These are phyloP conservation scores for Xyrauchen texanus DNA, from an alignment of 2,113 vertebrate species.

Conservation along the genomic window DNA sequence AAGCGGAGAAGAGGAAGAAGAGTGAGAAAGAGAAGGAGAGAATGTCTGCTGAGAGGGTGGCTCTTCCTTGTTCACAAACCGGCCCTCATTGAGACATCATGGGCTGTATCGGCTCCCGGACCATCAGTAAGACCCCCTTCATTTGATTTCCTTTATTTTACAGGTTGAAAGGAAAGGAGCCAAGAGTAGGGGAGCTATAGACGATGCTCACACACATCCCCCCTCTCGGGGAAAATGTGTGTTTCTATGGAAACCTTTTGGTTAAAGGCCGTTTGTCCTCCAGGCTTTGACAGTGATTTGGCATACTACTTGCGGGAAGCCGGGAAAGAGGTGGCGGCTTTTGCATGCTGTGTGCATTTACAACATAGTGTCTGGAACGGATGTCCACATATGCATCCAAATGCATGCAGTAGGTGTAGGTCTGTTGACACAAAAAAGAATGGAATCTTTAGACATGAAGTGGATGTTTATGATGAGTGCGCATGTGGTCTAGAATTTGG, in stretches of 20 bases:
- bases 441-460: background rate
- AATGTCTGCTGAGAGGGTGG: conserved; percentile 71
- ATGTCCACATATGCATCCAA: conserved; percentile 3
- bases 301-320: conserved; percentile 8
- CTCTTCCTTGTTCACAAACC: conserved; percentile 65
- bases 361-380: conserved; percentile 13
- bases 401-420: background rate
- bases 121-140: conserved; percentile 71
- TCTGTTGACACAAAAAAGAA: background rate
- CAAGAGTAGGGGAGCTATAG: conserved; percentile 27
- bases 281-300: conserved; percentile 24
- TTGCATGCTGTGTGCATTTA: background rate
- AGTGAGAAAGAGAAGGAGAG: conserved; percentile 17
- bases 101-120: conserved; percentile 81
- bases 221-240: conserved; percentile 15
- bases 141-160: conserved; percentile 32
- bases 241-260: conserved; percentile 55
- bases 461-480: background rate
- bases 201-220: conserved; percentile 29
- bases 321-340: conserved; percentile 12
- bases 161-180: conserved; percentile 31
- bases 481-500: background rate
- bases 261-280: conserved; percentile 47
- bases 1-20: conserved; percentile 31
- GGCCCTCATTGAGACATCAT: conserved; percentile 73